These are phyloP conservation scores for Drosophila histrio DNA, from an alignment of 2,888 invertebrate species.

Conservation along the genomic window DNA sequence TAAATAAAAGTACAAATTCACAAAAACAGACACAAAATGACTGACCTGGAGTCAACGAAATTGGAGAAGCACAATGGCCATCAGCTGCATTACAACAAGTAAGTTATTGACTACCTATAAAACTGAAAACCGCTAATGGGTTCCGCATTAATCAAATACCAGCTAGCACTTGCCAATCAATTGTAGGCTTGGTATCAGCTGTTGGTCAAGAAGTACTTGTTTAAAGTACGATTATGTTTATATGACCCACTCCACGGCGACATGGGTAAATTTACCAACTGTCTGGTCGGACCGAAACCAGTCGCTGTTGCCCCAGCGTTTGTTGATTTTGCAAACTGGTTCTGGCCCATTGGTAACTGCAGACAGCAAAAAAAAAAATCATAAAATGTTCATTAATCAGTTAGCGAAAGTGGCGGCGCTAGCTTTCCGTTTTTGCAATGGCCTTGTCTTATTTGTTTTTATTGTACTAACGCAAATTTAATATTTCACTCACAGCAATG, in stretches of 20 bases:
- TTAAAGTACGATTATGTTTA: not conserved
- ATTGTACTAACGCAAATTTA: not conserved
- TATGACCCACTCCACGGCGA: not conserved
- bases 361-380: slow-evolving; percentile 32
- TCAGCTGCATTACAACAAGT: slow-evolving; percentile 66
- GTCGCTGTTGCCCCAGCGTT: slow-evolving; percentile 36
- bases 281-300: slow-evolving; percentile 45
- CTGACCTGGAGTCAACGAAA: slow-evolving; percentile 65
- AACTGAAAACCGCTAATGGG: slow-evolving; percentile 6
- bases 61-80: slow-evolving; percentile 76
- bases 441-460: slow-evolving; percentile 11
- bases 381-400: slow-evolving; percentile 19
- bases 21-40: slow-evolving; percentile 52
- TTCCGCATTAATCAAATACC: slow-evolving; percentile 21
- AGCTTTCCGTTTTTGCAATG: slow-evolving; percentile 31
- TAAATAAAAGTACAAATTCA: not conserved
- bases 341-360: slow-evolving; percentile 39
- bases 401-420: slow-evolving; percentile 58
- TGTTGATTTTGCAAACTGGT: slow-evolving; percentile 55
- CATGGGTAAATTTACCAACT: not conserved
- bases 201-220: slow-evolving; percentile 13
- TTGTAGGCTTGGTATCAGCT: slow-evolving; percentile 8
- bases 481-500: slow-evolving; percentile 53
- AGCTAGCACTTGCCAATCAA: not conserved
- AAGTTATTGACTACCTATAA: slow-evolving; percentile 46